Evolutionary conservation across 2,888 invertebrate genomes (phyloP).

Genomic region (Limnephilus marmoratus): DNA sequence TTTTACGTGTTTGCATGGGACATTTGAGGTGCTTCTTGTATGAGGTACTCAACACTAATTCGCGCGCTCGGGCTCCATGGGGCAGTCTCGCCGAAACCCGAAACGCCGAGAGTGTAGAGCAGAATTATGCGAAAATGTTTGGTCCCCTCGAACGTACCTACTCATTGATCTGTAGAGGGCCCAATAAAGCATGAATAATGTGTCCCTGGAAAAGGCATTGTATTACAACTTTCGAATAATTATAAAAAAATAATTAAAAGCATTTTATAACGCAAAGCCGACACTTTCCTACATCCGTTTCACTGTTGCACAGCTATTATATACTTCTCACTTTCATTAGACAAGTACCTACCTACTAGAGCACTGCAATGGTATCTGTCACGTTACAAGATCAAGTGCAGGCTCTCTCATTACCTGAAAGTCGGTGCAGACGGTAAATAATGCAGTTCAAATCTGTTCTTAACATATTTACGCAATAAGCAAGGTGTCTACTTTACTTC

Average conservation of each 20-base stretch:
- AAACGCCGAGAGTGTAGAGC: too few species aligned
- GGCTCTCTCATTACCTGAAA: not conserved
- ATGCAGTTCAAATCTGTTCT: not conserved
- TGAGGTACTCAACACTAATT: too few species aligned
- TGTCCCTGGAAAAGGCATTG: not conserved
- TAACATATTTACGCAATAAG: not conserved
- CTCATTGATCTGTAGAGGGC: not conserved
- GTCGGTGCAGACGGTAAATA: not conserved
- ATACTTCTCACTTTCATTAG: not conserved
- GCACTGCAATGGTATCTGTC: not conserved
- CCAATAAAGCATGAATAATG: not conserved
- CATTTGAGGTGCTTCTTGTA: too few species aligned
- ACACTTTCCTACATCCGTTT: conserved; percentile 2
- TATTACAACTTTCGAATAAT: not conserved
- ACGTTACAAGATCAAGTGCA: not conserved
- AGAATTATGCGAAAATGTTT: too few species aligned
- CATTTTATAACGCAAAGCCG: not conserved
- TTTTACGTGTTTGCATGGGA: too few species aligned
- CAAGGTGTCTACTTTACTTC: not conserved
- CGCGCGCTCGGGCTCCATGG: too few species aligned
- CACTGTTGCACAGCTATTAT: not conserved
- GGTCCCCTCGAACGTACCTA: not conserved
- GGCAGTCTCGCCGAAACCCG: too few species aligned
- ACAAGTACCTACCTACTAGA: not conserved
- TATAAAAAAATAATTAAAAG: not conserved